Conservation (phyloP, 2,797 vertebrate species). For the Poecilia wingei region DNA sequence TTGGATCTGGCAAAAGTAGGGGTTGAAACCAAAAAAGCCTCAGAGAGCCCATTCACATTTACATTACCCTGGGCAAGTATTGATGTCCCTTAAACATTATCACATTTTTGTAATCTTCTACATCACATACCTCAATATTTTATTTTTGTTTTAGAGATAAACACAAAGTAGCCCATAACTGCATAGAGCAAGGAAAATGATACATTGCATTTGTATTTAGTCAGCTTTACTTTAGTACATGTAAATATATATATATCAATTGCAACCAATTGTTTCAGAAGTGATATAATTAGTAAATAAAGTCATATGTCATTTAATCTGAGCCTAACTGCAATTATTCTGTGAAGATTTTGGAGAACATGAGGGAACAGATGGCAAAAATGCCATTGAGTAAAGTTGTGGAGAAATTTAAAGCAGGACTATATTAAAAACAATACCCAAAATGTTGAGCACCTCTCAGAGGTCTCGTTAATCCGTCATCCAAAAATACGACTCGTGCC, state of each 20-base stretch:
- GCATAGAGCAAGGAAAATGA: background rate
- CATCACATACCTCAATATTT: background rate
- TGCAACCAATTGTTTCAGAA: background rate
- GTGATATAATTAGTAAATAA: background rate
- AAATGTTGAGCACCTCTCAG: too few species aligned
- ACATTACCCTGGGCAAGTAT: background rate
- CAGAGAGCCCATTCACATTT: background rate
- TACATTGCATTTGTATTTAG: background rate
- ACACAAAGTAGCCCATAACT: background rate
- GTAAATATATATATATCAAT: background rate
- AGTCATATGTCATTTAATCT: background rate
- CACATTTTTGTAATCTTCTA: background rate
- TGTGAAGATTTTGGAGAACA: background rate
- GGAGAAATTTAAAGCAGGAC: background rate
- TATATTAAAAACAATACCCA: background rate
- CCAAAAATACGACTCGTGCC: too few species aligned
- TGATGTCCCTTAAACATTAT: background rate
- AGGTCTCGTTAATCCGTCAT: too few species aligned
- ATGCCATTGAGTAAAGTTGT: background rate
- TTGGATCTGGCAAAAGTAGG: slow-evolving; percentile 52
- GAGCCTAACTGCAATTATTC: background rate
- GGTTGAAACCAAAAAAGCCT: slow-evolving; percentile 23
- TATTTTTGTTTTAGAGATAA: background rate
- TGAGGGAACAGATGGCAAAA: background rate
- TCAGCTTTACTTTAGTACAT: background rate